Evolutionary conservation across 2,888 invertebrate genomes (phyloP), one percentile per base, ranked within the genome.

Genomic region (Alitta virens): DNA sequence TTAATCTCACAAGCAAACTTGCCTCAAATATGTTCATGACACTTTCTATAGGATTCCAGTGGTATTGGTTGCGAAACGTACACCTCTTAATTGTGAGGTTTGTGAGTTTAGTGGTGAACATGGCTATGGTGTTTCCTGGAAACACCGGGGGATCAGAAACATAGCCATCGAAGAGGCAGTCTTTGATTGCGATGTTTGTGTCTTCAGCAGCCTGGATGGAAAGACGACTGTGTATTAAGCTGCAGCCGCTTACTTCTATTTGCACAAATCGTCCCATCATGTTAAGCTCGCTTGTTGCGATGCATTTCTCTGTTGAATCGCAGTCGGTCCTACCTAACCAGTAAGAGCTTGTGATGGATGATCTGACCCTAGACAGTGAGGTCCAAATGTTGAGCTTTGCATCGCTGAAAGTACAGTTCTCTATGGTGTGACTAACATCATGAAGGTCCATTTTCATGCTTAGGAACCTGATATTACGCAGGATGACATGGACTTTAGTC

Each of bases 11-110:
- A 25, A 65, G 56, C 5, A 69, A 23, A 16, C 69, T 53, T 5
- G 67, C 69, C 23, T 63, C 62, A 52, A 56, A 66, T 7, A 69
- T 38, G 59, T 69, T 69, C 66, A 69, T 66, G 53, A 69, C 57
- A 49, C 66, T 66, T 33, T 63, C 51, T 7, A 69, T 62, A 7
- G 64, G 64, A 25, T 60, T 60, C 46, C 46, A 26, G 60, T 67
- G 50, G 3, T 63, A 52, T 49, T 66, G 68, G 54, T 64, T 56
- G 18, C 54, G 42, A 43, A 68, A 68, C 26, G 51, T 21, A 25
- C 60, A 61, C 38, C 65, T 43, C 3, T 33, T 33, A 21, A 68
- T 60, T 7, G 25, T 38, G 24, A 68, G 53, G 14, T 46, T 46
- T 18, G 64, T 68, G 3, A 24, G 16, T 25, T 49, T 38, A 12